Evolutionary conservation across 2,113 vertebrate species (phyloP).

Genomic region (Picathartes gymnocephalus): DNA sequence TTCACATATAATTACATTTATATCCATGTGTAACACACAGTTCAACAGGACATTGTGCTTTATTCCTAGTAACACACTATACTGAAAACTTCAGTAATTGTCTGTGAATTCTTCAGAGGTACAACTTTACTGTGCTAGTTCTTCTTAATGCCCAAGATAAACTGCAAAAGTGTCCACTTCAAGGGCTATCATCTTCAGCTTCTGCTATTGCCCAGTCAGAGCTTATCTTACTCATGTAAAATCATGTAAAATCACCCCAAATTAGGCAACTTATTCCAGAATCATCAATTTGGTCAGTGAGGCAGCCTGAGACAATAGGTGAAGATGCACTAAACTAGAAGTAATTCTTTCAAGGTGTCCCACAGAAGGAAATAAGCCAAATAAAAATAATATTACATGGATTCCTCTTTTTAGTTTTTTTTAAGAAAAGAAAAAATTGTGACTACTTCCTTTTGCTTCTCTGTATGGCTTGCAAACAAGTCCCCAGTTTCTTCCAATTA

Average conservation of each 20-base stretch:
- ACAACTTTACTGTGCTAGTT: neutral
- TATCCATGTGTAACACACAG: neutral
- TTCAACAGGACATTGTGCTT: neutral
- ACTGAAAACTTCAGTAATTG: neutral
- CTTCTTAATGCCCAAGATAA: neutral
- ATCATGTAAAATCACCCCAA: neutral
- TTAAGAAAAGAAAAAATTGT: neutral
- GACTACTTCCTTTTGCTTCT: neutral
- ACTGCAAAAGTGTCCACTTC: neutral
- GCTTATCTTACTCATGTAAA: neutral
- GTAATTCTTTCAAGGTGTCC: neutral
- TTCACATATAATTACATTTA: neutral
- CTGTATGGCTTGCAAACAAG: neutral
- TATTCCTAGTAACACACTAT: neutral
- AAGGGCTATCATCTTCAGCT: neutral
- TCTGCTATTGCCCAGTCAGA: neutral
- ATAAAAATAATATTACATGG: neutral
- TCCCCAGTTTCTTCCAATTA: neutral
- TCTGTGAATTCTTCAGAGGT: neutral
- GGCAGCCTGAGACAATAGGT: neutral
- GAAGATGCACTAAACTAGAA: neutral
- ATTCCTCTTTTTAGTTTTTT: neutral
- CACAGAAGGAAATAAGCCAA: neutral
- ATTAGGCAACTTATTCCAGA: neutral
- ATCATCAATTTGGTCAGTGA: neutral